phyloP scores from a whole-genome alignment of 2,888 invertebrate genomes.

The Philonicus albiceps region DNA sequence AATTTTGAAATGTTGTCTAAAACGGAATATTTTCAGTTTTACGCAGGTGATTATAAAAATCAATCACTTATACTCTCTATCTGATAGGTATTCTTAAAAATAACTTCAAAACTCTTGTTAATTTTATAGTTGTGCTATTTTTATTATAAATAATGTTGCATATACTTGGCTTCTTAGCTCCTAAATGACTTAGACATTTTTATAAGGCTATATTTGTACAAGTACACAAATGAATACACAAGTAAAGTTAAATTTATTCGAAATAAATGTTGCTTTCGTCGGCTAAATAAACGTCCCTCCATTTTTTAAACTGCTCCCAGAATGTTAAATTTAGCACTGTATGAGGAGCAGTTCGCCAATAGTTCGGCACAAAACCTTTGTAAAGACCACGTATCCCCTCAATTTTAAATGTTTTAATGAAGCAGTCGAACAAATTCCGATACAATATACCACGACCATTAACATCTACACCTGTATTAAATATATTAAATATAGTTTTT shows the following conservation, averaged over 20 bases:
- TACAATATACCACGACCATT: conserved; percentile 72
- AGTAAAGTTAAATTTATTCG: conserved; percentile 37
- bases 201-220: background rate
- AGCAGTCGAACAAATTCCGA: conserved; percentile 77
- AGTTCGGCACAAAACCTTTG: conserved; percentile 79
- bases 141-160: background rate
- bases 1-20: too few relatives aligned
- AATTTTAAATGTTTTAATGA: conserved; percentile 75
- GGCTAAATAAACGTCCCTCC: conserved; percentile 51
- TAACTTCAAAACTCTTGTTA: background rate
- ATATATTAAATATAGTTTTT: conserved; percentile 45
- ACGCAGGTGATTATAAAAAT: too few relatives aligned
- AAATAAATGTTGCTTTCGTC: conserved; percentile 50
- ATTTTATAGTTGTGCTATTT: background rate
- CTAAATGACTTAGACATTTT: background rate
- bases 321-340: conserved; percentile 79
- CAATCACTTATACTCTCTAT: too few relatives aligned
- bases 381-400: conserved; percentile 83
- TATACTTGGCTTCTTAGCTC: background rate
- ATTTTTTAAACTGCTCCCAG: conserved; percentile 69
- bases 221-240: background rate
- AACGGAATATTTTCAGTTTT: too few relatives aligned
- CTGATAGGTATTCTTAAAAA: too few relatives aligned
- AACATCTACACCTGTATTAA: conserved; percentile 66
- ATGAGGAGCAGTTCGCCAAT: conserved; percentile 80